phyloP scores from a whole-genome alignment of 2,113 vertebrate species.

The Myotis yumanensis region DNA sequence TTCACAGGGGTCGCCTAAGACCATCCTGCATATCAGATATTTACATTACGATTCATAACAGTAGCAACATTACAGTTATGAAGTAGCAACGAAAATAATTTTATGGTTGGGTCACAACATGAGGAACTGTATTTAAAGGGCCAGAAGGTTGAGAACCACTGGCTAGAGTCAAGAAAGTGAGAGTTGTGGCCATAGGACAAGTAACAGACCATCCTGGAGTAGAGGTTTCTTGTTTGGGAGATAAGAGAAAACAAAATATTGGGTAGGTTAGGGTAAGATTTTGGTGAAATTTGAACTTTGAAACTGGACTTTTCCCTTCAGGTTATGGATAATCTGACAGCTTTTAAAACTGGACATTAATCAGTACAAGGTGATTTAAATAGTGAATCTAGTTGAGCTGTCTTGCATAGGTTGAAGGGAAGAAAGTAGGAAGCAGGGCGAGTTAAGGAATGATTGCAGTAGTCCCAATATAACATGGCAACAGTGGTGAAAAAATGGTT shows the following conservation, averaged over 20 bases:
- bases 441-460: background rate
- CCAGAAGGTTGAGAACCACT: too few relatives aligned
- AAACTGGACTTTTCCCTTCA: slow-evolving; percentile 5
- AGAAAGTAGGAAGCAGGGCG: background rate
- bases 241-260: background rate
- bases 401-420: background rate
- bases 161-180: background rate
- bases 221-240: background rate
- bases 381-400: background rate
- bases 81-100: too few relatives aligned
- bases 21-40: too few relatives aligned
- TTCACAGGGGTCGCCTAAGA: too few relatives aligned
- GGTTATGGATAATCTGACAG: background rate
- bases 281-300: background rate
- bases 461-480: background rate
- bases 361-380: background rate
- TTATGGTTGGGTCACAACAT: too few relatives aligned
- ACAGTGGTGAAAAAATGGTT: background rate
- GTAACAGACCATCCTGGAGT: background rate
- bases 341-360: slow-evolving; percentile 21
- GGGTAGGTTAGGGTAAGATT: background rate
- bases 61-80: too few relatives aligned
- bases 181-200: background rate
- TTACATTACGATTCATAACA: too few relatives aligned
- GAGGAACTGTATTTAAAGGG: too few relatives aligned